These are phyloP conservation scores for Luehdorfia chinensis DNA, from an alignment of 1,140 invertebrate genomes.

Conservation along the genomic window DNA sequence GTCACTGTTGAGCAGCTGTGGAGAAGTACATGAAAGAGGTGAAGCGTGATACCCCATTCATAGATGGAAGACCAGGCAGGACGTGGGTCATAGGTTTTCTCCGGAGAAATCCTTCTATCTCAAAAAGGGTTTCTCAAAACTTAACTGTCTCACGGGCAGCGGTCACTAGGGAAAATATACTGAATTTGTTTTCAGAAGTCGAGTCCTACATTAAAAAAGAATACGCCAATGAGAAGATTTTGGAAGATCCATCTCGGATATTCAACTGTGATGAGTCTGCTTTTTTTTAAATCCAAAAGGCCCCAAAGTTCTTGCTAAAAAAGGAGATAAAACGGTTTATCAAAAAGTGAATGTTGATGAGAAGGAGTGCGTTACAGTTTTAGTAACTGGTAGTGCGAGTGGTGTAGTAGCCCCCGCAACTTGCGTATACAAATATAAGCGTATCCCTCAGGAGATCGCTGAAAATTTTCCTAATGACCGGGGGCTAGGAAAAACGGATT, in stretches of 20 bases:
- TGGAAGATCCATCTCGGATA: conserved; percentile 18
- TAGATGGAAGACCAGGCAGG: conserved; percentile 24
- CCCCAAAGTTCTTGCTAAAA: conserved; percentile 23
- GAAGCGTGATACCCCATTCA: conserved; percentile 11
- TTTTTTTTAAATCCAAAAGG: conserved; percentile 28
- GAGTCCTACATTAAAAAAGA: not conserved
- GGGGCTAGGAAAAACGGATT: conserved; percentile 28
- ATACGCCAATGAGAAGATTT: not conserved
- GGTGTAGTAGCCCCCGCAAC: conserved; percentile 23
- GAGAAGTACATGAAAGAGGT: conserved; percentile 19
- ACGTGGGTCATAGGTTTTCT: conserved; percentile 20
- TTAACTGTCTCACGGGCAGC: conserved; percentile 18
- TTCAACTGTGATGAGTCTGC: conserved; percentile 21
- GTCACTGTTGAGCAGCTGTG: conserved; percentile 20
- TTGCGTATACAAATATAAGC: conserved; percentile 24
- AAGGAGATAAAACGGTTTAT: conserved; percentile 28
- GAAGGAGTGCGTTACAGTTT: conserved; percentile 27
- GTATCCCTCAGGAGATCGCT: conserved; percentile 25
- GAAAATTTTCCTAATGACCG: conserved; percentile 26
- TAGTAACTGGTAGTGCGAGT: conserved; percentile 25
- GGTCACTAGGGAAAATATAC: conserved; percentile 3
- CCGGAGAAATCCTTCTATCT: conserved; percentile 19
- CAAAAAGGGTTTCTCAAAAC: conserved; percentile 20
- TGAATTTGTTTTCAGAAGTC: conserved; percentile 4
- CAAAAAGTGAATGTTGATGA: conserved; percentile 24